Evolutionary conservation across 2,888 invertebrate species (phyloP).

Genomic region (Tyria jacobaeae): DNA sequence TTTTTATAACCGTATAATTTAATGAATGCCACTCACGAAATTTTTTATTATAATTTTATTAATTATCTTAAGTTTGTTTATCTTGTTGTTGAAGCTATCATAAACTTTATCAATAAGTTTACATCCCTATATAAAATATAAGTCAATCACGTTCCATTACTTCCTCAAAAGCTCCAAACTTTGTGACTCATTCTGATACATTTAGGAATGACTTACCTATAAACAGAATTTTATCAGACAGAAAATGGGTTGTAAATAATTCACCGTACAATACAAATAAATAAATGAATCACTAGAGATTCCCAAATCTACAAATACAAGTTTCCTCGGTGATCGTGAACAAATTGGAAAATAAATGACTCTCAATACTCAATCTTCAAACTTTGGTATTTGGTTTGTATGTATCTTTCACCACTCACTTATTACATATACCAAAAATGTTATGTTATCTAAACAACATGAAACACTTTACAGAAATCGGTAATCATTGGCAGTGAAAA

Average conservation of each 20-base stretch:
- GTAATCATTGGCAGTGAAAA: not conserved
- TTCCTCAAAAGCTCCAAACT: constrained; percentile 1
- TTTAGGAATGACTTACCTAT: constrained; percentile 9
- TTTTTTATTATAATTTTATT: no score
- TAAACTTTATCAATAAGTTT: not conserved
- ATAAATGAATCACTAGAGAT: constrained; percentile 55
- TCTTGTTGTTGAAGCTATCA: not conserved
- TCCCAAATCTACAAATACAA: constrained; percentile 33
- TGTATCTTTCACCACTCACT: constrained; percentile 49
- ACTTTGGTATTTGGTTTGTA: constrained; percentile 44
- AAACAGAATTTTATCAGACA: constrained; percentile 19
- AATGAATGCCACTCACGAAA: no score
- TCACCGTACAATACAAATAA: constrained; percentile 47
- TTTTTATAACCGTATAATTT: no score
- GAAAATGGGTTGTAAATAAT: constrained; percentile 48
- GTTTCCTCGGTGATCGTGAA: constrained; percentile 45
- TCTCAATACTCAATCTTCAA: constrained; percentile 45
- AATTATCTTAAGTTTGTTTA: no score
- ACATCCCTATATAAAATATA: not conserved
- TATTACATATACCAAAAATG: constrained; percentile 33
- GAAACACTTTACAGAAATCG: constrained; percentile 9
- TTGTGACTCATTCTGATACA: constrained; percentile 9
- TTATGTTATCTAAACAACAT: constrained; percentile 26
- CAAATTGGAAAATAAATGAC: constrained; percentile 54
- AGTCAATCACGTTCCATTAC: not conserved